These are phyloP conservation scores for Sesia bembeciformis DNA, from an alignment of 2,888 invertebrate species.

Conservation along the genomic window DNA sequence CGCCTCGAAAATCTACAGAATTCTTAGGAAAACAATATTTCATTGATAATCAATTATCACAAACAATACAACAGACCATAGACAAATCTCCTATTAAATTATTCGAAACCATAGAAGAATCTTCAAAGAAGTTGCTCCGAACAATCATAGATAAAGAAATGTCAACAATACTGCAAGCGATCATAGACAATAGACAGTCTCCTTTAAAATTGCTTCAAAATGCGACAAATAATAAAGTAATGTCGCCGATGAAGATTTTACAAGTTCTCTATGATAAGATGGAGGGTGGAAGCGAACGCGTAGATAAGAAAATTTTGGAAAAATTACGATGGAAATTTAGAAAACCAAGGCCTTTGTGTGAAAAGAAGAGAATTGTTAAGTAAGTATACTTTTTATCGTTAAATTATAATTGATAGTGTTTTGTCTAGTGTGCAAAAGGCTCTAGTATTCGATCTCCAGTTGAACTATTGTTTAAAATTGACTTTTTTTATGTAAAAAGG, in stretches of 20 bases:
- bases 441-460: no score
- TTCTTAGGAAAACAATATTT: not conserved
- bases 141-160: not conserved
- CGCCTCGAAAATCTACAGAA: constrained; percentile 14
- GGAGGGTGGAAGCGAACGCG: constrained; percentile 3
- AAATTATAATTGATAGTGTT: not conserved
- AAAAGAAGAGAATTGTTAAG: constrained; percentile 43
- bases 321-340: constrained; percentile 26
- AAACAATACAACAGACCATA: no score
- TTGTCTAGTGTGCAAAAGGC: no score
- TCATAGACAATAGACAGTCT: not conserved
- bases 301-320: constrained; percentile 15
- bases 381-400: constrained; percentile 21
- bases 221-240: constrained; percentile 1
- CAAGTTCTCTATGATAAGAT: constrained; percentile 27
- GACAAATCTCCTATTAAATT: no score
- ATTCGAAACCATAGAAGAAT: not conserved
- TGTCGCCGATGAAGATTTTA: constrained; percentile 40
- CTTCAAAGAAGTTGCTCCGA: not conserved
- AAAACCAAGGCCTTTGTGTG: constrained; percentile 43
- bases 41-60: no score
- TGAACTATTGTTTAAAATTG: no score
- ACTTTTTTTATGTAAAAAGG: no score
- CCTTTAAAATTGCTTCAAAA: not conserved
- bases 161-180: not conserved